Percentiles rank a stretch among this genome's conserved stretches.
Conservation (phyloP, 2,888 invertebrate species). For the Frankliniella intonsa region DNA sequence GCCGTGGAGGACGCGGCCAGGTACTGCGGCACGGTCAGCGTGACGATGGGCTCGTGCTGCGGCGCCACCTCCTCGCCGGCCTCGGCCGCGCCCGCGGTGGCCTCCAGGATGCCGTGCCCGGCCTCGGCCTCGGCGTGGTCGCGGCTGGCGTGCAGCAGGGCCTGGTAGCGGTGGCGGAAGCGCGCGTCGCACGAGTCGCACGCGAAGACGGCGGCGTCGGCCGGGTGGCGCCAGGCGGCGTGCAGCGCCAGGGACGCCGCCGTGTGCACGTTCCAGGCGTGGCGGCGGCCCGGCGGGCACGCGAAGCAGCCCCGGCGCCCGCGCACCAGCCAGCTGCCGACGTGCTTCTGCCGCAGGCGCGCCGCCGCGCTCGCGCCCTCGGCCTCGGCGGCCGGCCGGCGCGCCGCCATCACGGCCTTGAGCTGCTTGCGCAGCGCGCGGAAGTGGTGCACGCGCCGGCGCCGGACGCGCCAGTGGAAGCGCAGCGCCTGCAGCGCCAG, state of each 20-base stretch:
- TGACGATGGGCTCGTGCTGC: slow-evolving; percentile 19
- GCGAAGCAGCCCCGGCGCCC: neutral
- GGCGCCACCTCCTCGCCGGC: neutral
- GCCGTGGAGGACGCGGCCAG: neutral
- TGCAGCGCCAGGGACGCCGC: slow-evolving; percentile 50
- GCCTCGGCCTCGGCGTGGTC: slow-evolving; percentile 42
- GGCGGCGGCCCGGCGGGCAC: neutral
- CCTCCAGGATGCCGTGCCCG: neutral
- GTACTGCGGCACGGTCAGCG: slow-evolving; percentile 22
- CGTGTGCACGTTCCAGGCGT: slow-evolving; percentile 42
- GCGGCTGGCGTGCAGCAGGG: slow-evolving; percentile 49
- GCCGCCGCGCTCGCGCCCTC: neutral
- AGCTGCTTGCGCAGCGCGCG: neutral
- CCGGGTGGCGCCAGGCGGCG: slow-evolving; percentile 47
- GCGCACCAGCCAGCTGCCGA: neutral
- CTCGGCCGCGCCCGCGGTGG: slow-evolving; percentile 32
- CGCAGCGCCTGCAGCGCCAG: slow-evolving; percentile 40
- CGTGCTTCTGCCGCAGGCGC: neutral
- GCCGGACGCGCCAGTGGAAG: slow-evolving; percentile 31
- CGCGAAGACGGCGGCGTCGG: slow-evolving; percentile 40
- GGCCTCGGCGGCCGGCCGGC: neutral
- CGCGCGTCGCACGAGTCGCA: slow-evolving; percentile 51
- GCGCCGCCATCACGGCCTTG: neutral
- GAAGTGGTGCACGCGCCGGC: neutral
- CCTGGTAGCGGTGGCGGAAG: slow-evolving; percentile 51